These are phyloP conservation scores for Drosophila mayaguana DNA, from an alignment of 2,888 invertebrate genomes.

Conservation along the genomic window DNA sequence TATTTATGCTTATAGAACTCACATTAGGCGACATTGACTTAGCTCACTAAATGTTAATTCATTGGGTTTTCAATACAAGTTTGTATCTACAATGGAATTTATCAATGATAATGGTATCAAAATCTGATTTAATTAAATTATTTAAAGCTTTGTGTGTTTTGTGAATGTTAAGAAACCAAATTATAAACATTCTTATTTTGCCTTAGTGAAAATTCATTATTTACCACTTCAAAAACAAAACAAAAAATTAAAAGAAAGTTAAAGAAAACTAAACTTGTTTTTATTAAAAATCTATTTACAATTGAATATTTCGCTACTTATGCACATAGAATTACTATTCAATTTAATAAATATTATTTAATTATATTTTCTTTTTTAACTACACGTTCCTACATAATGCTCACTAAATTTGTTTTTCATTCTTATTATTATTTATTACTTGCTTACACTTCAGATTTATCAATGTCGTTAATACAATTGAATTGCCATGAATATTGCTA, in stretches of 20 bases:
- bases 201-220: constrained; percentile 33
- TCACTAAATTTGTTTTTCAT: constrained; percentile 37
- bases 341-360: constrained; percentile 61
- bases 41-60: constrained; percentile 63
- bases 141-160: constrained; percentile 74
- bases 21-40: constrained; percentile 82
- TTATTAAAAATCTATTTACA: constrained; percentile 66
- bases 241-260: neutral
- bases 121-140: constrained; percentile 81
- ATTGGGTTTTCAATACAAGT: constrained; percentile 57
- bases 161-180: constrained; percentile 31
- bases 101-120: constrained; percentile 72
- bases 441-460: constrained; percentile 64
- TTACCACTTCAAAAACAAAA: neutral
- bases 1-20: constrained; percentile 71
- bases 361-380: constrained; percentile 46
- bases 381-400: constrained; percentile 70
- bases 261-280: constrained; percentile 39
- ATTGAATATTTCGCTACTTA: constrained; percentile 79
- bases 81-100: constrained; percentile 80
- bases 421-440: constrained; percentile 1
- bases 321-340: constrained; percentile 65
- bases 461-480: constrained; percentile 77
- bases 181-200: constrained; percentile 38
- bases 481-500: constrained; percentile 81